Conservation (phyloP, 2,113 vertebrate species). For the Anguilla rostrata region DNA sequence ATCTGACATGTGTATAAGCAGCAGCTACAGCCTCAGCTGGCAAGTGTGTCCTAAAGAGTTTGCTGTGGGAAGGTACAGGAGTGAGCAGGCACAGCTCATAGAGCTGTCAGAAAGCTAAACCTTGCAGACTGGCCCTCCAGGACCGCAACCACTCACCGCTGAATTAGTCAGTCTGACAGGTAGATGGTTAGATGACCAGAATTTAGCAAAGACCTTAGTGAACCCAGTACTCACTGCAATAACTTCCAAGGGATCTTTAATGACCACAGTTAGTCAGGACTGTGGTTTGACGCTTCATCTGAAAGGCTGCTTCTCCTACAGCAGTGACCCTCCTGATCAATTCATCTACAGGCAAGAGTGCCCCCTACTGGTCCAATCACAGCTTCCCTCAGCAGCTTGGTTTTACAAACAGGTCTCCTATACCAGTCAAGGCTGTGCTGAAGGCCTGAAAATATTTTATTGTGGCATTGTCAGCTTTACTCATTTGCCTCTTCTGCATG, state of each 20-base stretch:
- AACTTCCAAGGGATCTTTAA: neutral
- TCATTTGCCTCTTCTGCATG: neutral
- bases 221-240: neutral
- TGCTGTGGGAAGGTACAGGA: too few species aligned
- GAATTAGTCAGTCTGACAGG: too few species aligned
- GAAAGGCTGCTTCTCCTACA: neutral
- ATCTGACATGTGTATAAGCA: too few species aligned
- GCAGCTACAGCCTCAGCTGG: too few species aligned
- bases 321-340: neutral
- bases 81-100: too few species aligned
- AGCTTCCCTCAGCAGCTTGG: neutral
- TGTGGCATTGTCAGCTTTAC: neutral
- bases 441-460: too few species aligned
- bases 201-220: neutral
- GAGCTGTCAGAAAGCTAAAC: too few species aligned
- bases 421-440: neutral
- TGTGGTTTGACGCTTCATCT: neutral
- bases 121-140: too few species aligned
- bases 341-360: neutral
- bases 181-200: neutral
- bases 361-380: neutral
- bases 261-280: neutral
- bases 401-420: neutral
- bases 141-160: too few species aligned
- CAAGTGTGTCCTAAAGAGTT: too few species aligned